These are phyloP conservation scores for Acanthurus tractus DNA, from an alignment of 2,797 vertebrate genomes.

Conservation along the genomic window DNA sequence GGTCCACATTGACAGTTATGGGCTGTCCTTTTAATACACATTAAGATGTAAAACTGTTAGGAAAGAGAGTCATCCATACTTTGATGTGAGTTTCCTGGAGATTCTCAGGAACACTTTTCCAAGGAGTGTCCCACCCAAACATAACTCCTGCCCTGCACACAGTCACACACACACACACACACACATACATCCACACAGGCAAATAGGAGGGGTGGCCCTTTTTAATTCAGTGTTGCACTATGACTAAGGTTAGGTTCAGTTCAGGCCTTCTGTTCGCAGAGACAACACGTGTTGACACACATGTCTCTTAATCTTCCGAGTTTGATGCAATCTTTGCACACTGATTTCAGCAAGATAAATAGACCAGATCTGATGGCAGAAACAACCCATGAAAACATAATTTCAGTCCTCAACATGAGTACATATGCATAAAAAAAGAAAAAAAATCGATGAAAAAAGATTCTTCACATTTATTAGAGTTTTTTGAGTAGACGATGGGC, in stretches of 20 bases:
- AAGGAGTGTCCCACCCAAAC: conserved; percentile 24
- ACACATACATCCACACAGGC: conserved; percentile 4
- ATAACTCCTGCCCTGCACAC: conserved; percentile 1
- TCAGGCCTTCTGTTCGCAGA: conserved; percentile 34
- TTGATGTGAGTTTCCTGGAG: conserved; percentile 37
- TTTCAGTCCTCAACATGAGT: background rate
- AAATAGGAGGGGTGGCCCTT: conserved; percentile 10
- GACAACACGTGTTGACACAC: conserved; percentile 22
- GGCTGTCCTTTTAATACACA: conserved; percentile 18
- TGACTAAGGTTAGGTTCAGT: conserved; percentile 24
- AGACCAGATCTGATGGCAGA: background rate
- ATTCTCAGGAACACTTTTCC: conserved; percentile 33
- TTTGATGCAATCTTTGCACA: conserved; percentile 38
- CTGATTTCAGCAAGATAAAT: conserved; percentile 12
- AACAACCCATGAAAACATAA: background rate
- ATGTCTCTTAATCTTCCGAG: conserved; percentile 26
- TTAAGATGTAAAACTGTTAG: conserved; percentile 13
- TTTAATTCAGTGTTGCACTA: conserved; percentile 32
- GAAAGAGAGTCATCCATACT: background rate
- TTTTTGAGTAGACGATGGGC: conserved; percentile 5
- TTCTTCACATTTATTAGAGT: background rate
- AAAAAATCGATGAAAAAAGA: background rate
- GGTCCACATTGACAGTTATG: conserved; percentile 19
- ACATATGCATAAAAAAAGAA: background rate
- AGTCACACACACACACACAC: conserved; percentile 14